phyloP scores from a whole-genome alignment of 2,888 invertebrate genomes.

The Rotaria sp. region DNA sequence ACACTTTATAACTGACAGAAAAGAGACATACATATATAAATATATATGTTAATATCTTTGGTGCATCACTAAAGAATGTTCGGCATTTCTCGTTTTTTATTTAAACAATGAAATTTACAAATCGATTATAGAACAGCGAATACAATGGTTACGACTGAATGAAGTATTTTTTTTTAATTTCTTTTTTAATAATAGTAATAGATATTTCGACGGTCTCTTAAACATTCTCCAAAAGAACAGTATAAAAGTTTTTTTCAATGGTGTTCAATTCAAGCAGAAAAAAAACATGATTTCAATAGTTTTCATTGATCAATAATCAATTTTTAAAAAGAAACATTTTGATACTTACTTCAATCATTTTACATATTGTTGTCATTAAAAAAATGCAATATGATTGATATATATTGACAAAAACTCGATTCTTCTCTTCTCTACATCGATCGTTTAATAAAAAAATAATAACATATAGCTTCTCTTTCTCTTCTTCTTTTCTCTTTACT shows the following conservation, averaged over 20 bases:
- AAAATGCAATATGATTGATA: background rate
- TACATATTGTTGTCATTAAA: background rate
- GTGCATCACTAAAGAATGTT: background rate
- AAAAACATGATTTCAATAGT: background rate
- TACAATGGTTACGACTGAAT: too few species aligned
- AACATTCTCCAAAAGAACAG: too few species aligned
- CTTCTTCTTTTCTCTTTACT: background rate
- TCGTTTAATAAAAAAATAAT: slow-evolving; percentile 2
- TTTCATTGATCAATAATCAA: background rate
- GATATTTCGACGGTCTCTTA: too few species aligned
- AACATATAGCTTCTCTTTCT: background rate
- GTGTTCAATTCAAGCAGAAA: too few species aligned
- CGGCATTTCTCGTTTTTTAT: background rate
- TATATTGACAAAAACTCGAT: background rate
- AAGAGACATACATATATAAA: background rate
- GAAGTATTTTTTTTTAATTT: too few species aligned
- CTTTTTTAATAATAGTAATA: too few species aligned
- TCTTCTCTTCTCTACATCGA: background rate
- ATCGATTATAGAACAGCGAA: background rate
- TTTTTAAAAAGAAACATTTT: background rate
- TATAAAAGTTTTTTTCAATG: too few species aligned
- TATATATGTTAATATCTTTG: background rate
- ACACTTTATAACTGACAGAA: background rate
- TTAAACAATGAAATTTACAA: background rate
- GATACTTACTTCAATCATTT: background rate